Evolutionary conservation across 2,113 vertebrate species (phyloP).

Genomic region (Corvus hawaiiensis): DNA sequence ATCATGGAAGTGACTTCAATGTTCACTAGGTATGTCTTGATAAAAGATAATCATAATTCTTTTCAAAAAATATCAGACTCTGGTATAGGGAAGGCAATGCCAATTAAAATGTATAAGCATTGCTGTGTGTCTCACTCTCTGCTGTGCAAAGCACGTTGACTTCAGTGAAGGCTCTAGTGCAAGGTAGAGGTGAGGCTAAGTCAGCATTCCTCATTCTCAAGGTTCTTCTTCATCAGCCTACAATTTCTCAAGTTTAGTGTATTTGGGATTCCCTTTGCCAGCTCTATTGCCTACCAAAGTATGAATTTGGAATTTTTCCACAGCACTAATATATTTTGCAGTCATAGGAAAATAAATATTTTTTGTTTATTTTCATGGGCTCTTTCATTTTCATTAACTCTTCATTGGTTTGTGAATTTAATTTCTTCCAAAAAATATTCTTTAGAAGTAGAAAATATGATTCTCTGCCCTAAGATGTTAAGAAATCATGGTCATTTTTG

Average conservation of each 20-base stretch:
- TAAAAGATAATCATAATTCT: not conserved
- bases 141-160: accelerated
- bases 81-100: not conserved
- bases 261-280: not conserved
- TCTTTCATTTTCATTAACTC: not conserved
- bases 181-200: not conserved
- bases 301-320: not conserved
- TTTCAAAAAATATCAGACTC: not conserved
- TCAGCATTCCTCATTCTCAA: not conserved
- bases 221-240: not conserved
- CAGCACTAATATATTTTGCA: not conserved
- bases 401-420: not conserved
- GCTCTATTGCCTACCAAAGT: not conserved
- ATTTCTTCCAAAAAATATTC: not conserved
- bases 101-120: not conserved
- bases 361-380: not conserved
- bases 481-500: not conserved
- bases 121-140: not conserved
- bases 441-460: not conserved
- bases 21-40: not conserved
- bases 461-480: not conserved
- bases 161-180: not conserved
- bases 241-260: not conserved
- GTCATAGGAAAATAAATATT: not conserved
- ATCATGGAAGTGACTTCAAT: not conserved